A percentile compares a stretch with the other conserved stretches of the same genome.
These are phyloP conservation scores for Syritta pipiens DNA, from an alignment of 2,888 invertebrate species.

Conservation along the genomic window DNA sequence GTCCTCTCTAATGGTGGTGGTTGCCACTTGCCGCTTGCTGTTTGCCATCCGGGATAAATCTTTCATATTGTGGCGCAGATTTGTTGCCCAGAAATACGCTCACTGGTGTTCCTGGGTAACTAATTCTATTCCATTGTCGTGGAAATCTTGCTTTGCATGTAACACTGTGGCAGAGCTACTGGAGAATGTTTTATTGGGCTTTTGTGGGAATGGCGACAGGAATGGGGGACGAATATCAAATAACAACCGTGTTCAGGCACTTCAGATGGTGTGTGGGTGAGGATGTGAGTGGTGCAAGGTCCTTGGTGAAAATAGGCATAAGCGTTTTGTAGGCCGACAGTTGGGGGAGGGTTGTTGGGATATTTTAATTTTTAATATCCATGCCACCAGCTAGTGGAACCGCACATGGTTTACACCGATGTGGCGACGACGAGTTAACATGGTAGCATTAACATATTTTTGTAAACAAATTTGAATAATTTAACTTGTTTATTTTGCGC, in stretches of 20 bases:
- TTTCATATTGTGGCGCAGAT: slow-evolving; percentile 23
- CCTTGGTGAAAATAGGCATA: too few species aligned
- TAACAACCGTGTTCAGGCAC: not conserved
- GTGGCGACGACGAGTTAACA: not conserved
- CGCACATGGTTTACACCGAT: not conserved
- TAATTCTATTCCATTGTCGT: slow-evolving; percentile 25
- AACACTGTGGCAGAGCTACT: slow-evolving; percentile 7
- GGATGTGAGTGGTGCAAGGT: too few species aligned
- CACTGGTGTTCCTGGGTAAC: slow-evolving; percentile 15
- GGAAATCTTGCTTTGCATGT: slow-evolving; percentile 13
- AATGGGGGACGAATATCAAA: not conserved
- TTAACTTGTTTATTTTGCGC: slow-evolving; percentile 34
- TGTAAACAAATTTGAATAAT: slow-evolving; percentile 39
- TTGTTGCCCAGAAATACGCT: slow-evolving; percentile 19
- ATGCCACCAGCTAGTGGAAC: not conserved
- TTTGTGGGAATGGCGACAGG: not conserved
- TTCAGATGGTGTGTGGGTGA: too few species aligned
- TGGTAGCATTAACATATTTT: slow-evolving; percentile 2
- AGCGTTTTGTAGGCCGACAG: too few species aligned
- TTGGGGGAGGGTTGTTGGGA: too few species aligned
- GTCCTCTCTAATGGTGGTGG: not conserved
- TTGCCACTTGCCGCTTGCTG: too few species aligned
- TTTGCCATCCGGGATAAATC: slow-evolving; percentile 32
- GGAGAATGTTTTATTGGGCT: slow-evolving; percentile 30
- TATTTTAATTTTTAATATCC: slow-evolving; percentile 34